Evolutionary conservation across 2,888 invertebrate species (phyloP).

Genomic region (Chymomyza fuscimana): DNA sequence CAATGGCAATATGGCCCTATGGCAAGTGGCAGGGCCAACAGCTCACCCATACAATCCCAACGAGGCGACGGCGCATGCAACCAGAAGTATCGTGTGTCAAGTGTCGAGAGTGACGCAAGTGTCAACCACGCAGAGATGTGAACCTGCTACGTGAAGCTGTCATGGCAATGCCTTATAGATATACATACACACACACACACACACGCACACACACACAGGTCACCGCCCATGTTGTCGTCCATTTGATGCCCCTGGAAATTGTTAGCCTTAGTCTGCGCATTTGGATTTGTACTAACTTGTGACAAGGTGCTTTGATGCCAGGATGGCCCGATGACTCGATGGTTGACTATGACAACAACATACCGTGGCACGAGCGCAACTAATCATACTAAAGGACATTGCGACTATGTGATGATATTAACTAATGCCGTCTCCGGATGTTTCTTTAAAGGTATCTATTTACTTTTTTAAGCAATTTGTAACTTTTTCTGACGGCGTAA

Average conservation of each 20-base stretch:
- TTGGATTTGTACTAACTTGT: neutral
- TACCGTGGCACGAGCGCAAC: slow-evolving; percentile 72
- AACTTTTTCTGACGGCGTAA: neutral
- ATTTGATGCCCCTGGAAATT: slow-evolving; percentile 1
- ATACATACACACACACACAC: neutral
- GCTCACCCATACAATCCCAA: neutral
- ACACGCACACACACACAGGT: slow-evolving; percentile 32
- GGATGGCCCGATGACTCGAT: neutral
- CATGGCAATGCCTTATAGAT: neutral
- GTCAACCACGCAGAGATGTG: slow-evolving; percentile 53
- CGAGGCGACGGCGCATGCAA: neutral
- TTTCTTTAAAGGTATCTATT: neutral
- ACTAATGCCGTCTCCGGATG: neutral
- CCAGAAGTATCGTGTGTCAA: slow-evolving; percentile 55
- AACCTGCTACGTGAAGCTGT: slow-evolving; percentile 27
- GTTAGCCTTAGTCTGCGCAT: neutral
- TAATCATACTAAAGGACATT: slow-evolving; percentile 66
- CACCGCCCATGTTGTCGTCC: slow-evolving; percentile 37
- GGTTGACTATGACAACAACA: slow-evolving; percentile 67
- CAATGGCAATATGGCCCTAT: slow-evolving; percentile 8
- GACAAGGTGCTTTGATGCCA: slow-evolving; percentile 9
- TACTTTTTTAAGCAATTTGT: neutral
- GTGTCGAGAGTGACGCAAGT: slow-evolving; percentile 67
- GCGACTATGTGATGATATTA: slow-evolving; percentile 9
- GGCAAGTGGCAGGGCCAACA: neutral